A percentile compares a stretch with the other conserved stretches of the same genome.
Conservation (phyloP, 2,113 vertebrate species). For the Forbesichthys agassizii region DNA sequence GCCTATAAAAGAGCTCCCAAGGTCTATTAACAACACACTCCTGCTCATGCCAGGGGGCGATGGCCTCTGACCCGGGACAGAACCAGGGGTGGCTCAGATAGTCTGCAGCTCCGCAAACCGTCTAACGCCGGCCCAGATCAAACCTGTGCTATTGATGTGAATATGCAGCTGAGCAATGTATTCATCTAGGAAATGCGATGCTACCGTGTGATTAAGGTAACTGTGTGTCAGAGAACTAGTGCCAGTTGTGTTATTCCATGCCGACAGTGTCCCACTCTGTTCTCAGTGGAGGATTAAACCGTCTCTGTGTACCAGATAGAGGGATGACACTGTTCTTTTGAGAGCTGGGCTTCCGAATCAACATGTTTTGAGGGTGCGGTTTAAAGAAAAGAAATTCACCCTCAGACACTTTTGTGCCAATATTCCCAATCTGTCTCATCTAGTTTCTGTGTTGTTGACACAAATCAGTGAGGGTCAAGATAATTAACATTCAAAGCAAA, state of each 20-base stretch:
- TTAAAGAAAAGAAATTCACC: conserved; percentile 12
- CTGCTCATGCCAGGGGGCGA: conserved; percentile 37
- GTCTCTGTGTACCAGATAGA: neutral
- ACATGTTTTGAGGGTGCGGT: conserved; percentile 24
- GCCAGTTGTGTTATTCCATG: conserved; percentile 18
- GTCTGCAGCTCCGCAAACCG: conserved; percentile 73
- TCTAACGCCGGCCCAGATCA: too few species aligned
- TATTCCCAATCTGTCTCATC: neutral
- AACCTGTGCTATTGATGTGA: too few species aligned
- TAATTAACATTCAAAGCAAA: neutral
- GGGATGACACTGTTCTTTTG: conserved; percentile 1
- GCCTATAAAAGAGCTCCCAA: too few species aligned
- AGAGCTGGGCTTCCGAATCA: neutral
- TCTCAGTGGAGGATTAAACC: conserved; percentile 2
- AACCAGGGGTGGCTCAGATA: conserved; percentile 92
- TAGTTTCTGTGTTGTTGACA: conserved; percentile 16
- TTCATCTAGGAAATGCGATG: neutral
- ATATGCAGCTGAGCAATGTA: neutral
- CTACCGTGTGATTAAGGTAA: neutral
- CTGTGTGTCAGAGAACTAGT: neutral
- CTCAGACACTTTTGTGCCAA: neutral
- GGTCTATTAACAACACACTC: too few species aligned
- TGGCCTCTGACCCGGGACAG: conserved; percentile 55
- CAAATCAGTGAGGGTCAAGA: neutral
- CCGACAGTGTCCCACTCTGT: conserved; percentile 4